Evolutionary conservation across 2,888 invertebrate species (phyloP), one percentile per base, ranked within the genome.

Genomic region (Carterocephalus palaemon): DNA sequence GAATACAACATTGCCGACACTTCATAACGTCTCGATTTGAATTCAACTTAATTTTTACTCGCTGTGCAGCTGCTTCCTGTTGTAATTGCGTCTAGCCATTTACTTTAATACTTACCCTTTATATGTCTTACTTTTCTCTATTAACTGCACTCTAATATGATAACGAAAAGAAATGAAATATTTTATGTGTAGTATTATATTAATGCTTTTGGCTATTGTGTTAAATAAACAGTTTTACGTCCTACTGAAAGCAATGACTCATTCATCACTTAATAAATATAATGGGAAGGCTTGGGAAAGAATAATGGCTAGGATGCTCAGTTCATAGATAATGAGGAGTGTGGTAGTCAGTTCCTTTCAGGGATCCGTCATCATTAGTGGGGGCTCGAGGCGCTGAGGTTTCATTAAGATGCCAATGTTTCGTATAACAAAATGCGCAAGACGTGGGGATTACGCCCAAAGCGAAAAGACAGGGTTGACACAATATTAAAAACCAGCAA

Each of bases 321-420:
- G 68, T 70, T 75, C 67, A 65, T 69, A 72, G 70, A 79, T 82
- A 83, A 83, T 79, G 83, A 81, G 77, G 62, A 62, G 65, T 64
- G 70, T 63, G 63, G 66, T 61, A 70, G 68, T 64, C 62, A 63
- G 68, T 66, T 74, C 75, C 75, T 79, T 80, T 81, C 75, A 75
- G 65, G 68, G 72, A 79, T 78, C 75, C 73, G 78, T 79, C 79
- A 77, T 85, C 83, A 83, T 84, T 83, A 84, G 76, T 59, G 74
- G 64, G 57, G 59, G 75, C 80, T 80, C 59, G 67, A 59, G 76
- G 81, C 77, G 65, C 56, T 57, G 66, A 61, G 75, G 73, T 80
- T 81, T 82, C 83, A 83, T 81, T 83, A 76, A 74, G 74, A 80
- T 71, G 58, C 67, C 76, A 69, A 76, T 75, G 74, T 75, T 77